These are phyloP conservation scores for Hartigia nigra DNA, from an alignment of 2,888 invertebrate genomes.

Conservation along the genomic window DNA sequence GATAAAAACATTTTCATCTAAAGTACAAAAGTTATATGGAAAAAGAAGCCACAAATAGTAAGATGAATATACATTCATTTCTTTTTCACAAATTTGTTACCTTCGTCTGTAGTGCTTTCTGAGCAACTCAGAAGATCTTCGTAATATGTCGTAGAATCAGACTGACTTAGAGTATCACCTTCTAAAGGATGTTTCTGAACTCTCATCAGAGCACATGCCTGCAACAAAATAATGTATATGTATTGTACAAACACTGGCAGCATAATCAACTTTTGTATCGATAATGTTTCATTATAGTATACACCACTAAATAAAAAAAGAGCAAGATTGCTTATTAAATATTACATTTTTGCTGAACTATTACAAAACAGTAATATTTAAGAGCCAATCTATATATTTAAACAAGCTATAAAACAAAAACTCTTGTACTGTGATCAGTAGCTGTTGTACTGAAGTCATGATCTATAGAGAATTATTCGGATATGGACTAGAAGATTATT, in stretches of 20 bases:
- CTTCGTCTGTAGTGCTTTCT: slow-evolving; percentile 90
- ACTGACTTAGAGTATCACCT: slow-evolving; percentile 86
- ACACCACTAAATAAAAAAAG: neutral
- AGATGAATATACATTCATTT: slow-evolving; percentile 63
- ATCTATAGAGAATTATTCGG: neutral
- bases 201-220: slow-evolving; percentile 84
- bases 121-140: slow-evolving; percentile 94
- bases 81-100: slow-evolving; percentile 63
- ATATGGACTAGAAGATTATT: neutral
- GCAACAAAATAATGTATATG: no score
- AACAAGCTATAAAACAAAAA: neutral
- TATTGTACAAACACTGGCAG: no score
- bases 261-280: neutral
- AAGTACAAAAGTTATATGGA: neutral
- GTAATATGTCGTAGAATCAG: slow-evolving; percentile 96
- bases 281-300: neutral
- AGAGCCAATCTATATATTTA: neutral
- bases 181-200: slow-evolving; percentile 85
- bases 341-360: neutral
- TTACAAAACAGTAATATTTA: neutral
- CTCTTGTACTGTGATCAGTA: neutral
- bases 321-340: neutral
- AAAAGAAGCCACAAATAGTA: slow-evolving; percentile 12
- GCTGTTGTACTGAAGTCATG: neutral
- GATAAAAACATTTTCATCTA: neutral